Conservation (phyloP, 2,113 vertebrate species). For the Piaya cayana region DNA sequence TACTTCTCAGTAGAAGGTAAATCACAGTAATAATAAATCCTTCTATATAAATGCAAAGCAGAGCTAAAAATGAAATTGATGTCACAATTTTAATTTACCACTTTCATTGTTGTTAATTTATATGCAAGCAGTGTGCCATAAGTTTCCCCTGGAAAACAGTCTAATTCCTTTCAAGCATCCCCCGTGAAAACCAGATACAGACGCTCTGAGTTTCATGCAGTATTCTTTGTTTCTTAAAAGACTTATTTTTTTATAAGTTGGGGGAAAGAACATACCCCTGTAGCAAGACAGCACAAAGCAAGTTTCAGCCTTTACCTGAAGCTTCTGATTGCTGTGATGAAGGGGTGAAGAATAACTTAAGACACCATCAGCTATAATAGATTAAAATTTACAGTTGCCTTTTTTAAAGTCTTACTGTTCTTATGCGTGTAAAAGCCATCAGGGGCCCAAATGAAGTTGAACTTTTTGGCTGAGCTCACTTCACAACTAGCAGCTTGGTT, state of each 20-base stretch:
- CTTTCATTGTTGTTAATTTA: slow-evolving; percentile 68
- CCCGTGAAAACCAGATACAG: not conserved
- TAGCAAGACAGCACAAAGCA: not conserved
- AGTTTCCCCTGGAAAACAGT: slow-evolving; percentile 61
- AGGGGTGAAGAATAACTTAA: slow-evolving; percentile 37
- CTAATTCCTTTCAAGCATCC: slow-evolving; percentile 46
- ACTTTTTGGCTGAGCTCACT: not conserved
- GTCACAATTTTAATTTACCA: slow-evolving; percentile 65
- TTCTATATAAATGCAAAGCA: slow-evolving; percentile 68
- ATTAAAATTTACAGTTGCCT: not conserved
- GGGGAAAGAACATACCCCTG: not conserved
- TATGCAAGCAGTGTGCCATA: slow-evolving; percentile 30
- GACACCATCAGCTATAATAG: slow-evolving; percentile 13
- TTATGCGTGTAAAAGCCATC: not conserved
- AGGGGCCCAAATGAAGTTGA: not conserved
- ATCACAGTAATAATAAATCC: slow-evolving; percentile 68
- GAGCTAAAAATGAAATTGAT: slow-evolving; percentile 71
- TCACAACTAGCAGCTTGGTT: not conserved
- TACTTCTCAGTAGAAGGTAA: slow-evolving; percentile 45
- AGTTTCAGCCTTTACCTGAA: not conserved
- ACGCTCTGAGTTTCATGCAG: slow-evolving; percentile 16
- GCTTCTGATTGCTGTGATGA: slow-evolving; percentile 2
- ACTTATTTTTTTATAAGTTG: not conserved
- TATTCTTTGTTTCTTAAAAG: not conserved
- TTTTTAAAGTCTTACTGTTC: not conserved